A percentile compares a stretch with the other conserved stretches of the same genome.
These are phyloP conservation scores for Myotis planiceps DNA, from an alignment of 2,797 vertebrate species.

Conservation along the genomic window DNA sequence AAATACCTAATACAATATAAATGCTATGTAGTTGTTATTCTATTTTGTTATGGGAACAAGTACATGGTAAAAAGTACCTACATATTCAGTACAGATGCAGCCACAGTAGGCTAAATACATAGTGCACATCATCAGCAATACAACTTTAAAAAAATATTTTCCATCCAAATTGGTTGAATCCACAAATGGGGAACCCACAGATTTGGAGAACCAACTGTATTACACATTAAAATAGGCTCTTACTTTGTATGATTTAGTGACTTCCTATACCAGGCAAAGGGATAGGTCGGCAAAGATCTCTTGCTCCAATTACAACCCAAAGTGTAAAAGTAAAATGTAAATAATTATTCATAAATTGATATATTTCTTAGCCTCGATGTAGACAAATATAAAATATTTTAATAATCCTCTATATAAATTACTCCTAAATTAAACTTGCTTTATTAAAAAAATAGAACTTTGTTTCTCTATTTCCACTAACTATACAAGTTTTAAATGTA, in stretches of 20 bases:
- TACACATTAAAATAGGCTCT: neutral
- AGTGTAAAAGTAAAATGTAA: conserved; percentile 25
- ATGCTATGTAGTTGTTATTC: neutral
- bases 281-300: neutral
- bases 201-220: neutral
- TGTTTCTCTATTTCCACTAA: conserved; percentile 40
- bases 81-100: neutral
- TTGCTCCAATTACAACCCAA: neutral
- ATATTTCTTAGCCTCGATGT: neutral
- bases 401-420: conserved; percentile 50
- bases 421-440: conserved; percentile 17
- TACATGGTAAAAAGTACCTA: neutral
- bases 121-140: neutral
- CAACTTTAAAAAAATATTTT: neutral
- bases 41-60: neutral
- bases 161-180: neutral
- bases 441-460: conserved; percentile 50
- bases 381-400: conserved; percentile 56
- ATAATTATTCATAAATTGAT: conserved; percentile 6
- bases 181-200: neutral
- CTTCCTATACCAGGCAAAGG: neutral
- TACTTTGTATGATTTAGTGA: neutral
- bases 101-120: neutral
- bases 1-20: neutral
- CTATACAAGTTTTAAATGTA: neutral